Conservation (phyloP, 2,113 vertebrate species). For the Grammomys dolichurus region DNA sequence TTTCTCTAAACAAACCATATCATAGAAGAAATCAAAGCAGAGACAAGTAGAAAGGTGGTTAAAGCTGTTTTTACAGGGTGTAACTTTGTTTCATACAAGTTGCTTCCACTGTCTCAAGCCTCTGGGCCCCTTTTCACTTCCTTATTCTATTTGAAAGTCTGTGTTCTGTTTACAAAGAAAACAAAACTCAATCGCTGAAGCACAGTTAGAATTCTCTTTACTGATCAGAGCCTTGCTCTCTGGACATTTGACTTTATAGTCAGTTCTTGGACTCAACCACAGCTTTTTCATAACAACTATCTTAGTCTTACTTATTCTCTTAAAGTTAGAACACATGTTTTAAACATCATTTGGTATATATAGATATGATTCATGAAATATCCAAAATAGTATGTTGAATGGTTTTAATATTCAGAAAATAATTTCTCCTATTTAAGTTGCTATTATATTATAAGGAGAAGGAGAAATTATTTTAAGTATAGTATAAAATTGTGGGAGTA, state of each 20-base stretch:
- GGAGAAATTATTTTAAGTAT: not conserved
- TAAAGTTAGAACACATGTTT: not conserved
- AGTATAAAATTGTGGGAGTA: not conserved
- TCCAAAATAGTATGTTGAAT: not conserved
- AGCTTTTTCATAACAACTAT: not conserved
- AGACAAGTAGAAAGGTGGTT: not conserved
- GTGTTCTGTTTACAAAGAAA: conserved; percentile 39
- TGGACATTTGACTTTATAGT: not conserved
- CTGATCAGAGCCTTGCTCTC: not conserved
- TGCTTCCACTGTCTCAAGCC: not conserved
- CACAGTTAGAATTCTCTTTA: not conserved
- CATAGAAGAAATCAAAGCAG: not conserved
- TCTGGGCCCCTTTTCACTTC: conserved; percentile 4
- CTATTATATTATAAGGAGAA: not conserved
- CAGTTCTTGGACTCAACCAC: not conserved
- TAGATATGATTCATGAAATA: not conserved
- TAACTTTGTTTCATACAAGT: not conserved
- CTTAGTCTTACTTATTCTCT: not conserved
- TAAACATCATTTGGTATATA: not conserved
- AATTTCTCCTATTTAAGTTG: not conserved
- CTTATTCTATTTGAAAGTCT: conserved; percentile 54
- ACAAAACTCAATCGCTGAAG: not conserved
- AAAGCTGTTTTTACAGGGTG: not conserved
- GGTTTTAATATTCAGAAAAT: not conserved
- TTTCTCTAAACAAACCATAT: not conserved